Conservation (phyloP, 2,797 vertebrate genomes). For the Dallia pectoralis region DNA sequence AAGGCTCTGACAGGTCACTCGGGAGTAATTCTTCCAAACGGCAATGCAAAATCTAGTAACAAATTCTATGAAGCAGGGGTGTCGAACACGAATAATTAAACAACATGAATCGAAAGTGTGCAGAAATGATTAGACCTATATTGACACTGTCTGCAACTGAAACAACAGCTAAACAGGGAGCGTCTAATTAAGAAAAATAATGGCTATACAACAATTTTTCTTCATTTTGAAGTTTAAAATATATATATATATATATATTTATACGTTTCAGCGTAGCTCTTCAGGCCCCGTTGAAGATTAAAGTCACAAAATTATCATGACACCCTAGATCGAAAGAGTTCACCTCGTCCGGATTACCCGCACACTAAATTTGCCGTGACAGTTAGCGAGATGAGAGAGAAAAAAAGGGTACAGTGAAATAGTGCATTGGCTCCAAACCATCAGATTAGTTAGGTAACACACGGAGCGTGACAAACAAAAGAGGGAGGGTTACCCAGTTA, state of each 20-base stretch:
- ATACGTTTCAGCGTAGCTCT: no score
- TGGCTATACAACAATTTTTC: no score
- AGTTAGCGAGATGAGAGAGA: conserved; percentile 33
- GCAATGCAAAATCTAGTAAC: background rate
- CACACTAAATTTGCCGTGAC: conserved; percentile 13
- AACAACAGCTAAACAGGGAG: no score
- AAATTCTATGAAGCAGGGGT: background rate
- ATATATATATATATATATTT: no score
- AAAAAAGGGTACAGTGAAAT: conserved; percentile 37
- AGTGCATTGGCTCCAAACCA: conserved; percentile 27
- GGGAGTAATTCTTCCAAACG: background rate
- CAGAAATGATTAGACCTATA: no score
- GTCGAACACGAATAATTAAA: no score
- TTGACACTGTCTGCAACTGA: no score
- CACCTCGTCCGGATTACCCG: background rate
- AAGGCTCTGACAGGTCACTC: background rate
- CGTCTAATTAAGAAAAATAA: no score
- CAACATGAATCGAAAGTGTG: no score
- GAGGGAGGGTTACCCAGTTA: background rate
- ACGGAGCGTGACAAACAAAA: conserved; percentile 38
- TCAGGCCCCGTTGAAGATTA: no score
- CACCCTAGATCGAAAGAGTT: background rate
- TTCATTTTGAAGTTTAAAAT: no score
- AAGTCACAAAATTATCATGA: no score
- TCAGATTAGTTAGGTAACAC: conserved; percentile 57